These are phyloP conservation scores for Tetramorium bicarinatum DNA, from an alignment of 2,888 invertebrate species.

Conservation along the genomic window DNA sequence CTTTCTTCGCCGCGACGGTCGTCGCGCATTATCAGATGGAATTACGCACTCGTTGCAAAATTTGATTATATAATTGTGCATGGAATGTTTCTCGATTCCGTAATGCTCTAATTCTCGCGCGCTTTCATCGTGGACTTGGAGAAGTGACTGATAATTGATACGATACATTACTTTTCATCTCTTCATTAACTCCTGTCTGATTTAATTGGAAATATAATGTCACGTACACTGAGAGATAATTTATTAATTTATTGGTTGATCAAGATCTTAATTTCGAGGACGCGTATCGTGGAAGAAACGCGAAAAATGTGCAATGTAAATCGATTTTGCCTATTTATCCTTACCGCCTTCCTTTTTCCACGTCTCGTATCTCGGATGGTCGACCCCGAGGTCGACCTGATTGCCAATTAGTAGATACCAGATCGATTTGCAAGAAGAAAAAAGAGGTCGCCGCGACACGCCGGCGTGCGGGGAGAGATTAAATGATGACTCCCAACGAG, in stretches of 20 bases:
- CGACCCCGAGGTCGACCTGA: slow-evolving; percentile 58
- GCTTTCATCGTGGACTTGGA: background rate
- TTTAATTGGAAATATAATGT: background rate
- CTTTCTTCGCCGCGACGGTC: slow-evolving; percentile 8
- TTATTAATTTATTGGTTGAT: slow-evolving; percentile 17
- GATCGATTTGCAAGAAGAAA: slow-evolving; percentile 60
- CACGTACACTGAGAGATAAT: slow-evolving; percentile 16
- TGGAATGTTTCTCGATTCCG: slow-evolving; percentile 10
- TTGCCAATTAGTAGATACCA: slow-evolving; percentile 72
- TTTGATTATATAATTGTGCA: slow-evolving; percentile 28
- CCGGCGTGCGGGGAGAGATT: slow-evolving; percentile 35
- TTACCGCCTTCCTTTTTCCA: slow-evolving; percentile 60
- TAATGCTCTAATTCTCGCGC: slow-evolving; percentile 30
- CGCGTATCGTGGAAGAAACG: slow-evolving; percentile 29
- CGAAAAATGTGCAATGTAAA: slow-evolving; percentile 60
- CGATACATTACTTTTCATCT: background rate
- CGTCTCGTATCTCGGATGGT: slow-evolving; percentile 27
- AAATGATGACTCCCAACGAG: slow-evolving; percentile 57
- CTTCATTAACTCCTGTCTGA: background rate
- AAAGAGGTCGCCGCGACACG: slow-evolving; percentile 47
- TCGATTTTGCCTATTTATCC: slow-evolving; percentile 50
- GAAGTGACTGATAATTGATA: slow-evolving; percentile 4
- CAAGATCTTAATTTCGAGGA: slow-evolving; percentile 35
- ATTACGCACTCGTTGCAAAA: slow-evolving; percentile 27
- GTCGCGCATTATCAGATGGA: slow-evolving; percentile 22